phyloP scores from a whole-genome alignment of 2,888 invertebrate genomes.

The Caenorhabditis sinica region DNA sequence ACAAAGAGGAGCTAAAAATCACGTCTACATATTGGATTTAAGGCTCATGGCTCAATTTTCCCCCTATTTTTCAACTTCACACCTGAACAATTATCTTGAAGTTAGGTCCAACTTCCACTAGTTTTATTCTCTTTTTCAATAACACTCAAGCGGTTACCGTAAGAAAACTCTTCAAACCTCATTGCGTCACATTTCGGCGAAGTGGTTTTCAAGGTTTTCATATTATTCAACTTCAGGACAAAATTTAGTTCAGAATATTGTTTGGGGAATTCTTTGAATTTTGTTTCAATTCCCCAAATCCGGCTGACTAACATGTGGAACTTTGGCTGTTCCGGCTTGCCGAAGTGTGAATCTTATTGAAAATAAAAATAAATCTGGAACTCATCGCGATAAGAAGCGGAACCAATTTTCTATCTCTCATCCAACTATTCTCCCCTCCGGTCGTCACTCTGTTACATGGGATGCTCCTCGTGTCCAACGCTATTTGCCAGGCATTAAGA shows the following conservation, averaged over 20 bases:
- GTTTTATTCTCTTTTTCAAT: neutral
- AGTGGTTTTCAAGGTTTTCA: slow-evolving; percentile 20
- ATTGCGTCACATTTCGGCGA: slow-evolving; percentile 35
- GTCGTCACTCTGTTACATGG: neutral
- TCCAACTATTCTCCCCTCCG: neutral
- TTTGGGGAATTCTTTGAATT: neutral
- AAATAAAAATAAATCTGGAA: too few species aligned
- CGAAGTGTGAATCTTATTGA: too few species aligned
- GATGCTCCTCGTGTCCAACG: neutral
- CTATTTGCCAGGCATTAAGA: neutral
- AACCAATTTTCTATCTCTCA: neutral
- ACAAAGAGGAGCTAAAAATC: too few species aligned
- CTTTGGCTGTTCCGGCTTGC: too few species aligned
- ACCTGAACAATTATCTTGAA: too few species aligned
- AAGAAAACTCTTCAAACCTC: neutral
- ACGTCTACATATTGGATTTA: too few species aligned
- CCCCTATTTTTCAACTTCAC: too few species aligned
- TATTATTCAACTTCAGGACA: neutral
- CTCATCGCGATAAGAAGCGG: neutral
- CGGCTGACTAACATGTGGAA: neutral
- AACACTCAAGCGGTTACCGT: slow-evolving; percentile 5
- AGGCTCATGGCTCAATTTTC: too few species aligned
- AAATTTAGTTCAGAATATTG: neutral
- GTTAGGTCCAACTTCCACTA: neutral
- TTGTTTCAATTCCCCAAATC: neutral